Evolutionary conservation across 2,113 vertebrate species (phyloP).

Genomic region (Catharus bicknelli): DNA sequence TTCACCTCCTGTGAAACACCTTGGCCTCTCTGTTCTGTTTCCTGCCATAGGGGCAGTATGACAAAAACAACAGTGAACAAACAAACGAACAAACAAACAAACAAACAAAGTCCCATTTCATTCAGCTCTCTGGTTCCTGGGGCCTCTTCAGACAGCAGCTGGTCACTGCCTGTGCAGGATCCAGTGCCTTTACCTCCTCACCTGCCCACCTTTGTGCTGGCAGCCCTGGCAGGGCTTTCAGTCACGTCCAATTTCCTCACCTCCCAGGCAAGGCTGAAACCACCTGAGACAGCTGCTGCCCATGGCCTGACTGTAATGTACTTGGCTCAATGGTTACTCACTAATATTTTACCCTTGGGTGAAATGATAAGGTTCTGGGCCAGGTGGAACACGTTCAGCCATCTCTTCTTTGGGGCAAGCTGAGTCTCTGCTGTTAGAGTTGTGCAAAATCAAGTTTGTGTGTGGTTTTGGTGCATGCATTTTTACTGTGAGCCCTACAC

Average conservation of each 20-base stretch:
- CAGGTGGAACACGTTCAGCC: background rate
- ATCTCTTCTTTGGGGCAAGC: background rate
- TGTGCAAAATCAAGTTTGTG: background rate
- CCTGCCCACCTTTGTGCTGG: background rate
- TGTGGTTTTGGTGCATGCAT: background rate
- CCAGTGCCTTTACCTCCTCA: background rate
- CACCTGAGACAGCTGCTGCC: conserved; percentile 12
- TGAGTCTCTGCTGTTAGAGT: background rate
- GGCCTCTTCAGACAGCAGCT: background rate
- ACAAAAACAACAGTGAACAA: background rate
- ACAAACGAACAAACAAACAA: background rate
- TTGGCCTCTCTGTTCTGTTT: background rate
- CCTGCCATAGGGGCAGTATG: background rate
- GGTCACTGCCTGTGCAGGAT: background rate
- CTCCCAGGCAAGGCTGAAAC: background rate
- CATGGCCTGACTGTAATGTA: background rate
- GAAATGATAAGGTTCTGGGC: conserved; percentile 4
- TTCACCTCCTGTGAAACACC: background rate
- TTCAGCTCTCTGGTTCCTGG: background rate
- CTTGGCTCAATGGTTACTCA: background rate
- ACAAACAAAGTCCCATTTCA: background rate
- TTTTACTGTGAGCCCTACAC: background rate
- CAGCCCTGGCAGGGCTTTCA: background rate
- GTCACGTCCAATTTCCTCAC: background rate
- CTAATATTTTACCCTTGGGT: conserved; percentile 1